Conservation (phyloP, 2,888 invertebrate genomes). For the Zelleria hepariella region DNA sequence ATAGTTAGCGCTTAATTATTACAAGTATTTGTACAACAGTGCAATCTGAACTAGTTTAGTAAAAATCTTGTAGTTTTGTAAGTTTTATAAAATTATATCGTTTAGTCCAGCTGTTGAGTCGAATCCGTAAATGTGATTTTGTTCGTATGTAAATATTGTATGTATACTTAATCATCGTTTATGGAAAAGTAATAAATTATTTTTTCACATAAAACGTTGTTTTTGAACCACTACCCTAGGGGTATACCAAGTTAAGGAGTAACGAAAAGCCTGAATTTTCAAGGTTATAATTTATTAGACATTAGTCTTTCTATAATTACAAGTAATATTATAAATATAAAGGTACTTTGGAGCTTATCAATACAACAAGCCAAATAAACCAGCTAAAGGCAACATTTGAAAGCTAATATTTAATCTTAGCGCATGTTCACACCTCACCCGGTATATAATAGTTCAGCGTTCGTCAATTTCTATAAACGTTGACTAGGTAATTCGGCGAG, state of each 20-base stretch:
- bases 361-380: constrained; percentile 11
- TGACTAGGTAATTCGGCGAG: too few species aligned
- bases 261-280: neutral
- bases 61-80: neutral
- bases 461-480: too few species aligned
- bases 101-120: neutral
- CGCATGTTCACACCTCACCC: too few species aligned
- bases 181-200: constrained; percentile 10
- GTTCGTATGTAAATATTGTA: constrained; percentile 3
- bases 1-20: neutral
- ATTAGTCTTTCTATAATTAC: constrained; percentile 7
- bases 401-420: too few species aligned
- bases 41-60: neutral
- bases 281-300: constrained; percentile 16
- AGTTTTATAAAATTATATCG: neutral
- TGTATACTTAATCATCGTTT: neutral
- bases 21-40: neutral
- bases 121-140: neutral
- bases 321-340: constrained; percentile 9
- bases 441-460: too few species aligned
- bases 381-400: neutral
- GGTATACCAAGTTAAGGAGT: neutral
- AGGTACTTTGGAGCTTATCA: constrained; percentile 13
- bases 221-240: too few species aligned
- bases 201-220: too few species aligned